These are phyloP conservation scores for Muscicapa striata DNA, from an alignment of 2,797 vertebrate genomes.

Conservation along the genomic window DNA sequence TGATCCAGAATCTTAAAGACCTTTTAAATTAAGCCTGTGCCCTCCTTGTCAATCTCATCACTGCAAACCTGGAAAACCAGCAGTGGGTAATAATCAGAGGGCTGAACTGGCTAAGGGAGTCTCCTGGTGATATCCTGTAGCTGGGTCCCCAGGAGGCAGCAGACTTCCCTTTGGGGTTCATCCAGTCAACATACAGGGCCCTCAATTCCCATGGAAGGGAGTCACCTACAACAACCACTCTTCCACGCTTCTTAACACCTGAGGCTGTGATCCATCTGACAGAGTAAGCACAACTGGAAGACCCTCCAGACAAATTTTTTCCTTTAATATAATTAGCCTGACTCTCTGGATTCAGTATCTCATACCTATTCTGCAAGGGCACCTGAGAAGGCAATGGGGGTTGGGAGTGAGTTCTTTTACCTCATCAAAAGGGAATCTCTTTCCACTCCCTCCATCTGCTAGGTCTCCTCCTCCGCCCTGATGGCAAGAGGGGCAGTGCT, in stretches of 20 bases:
- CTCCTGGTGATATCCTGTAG: not conserved
- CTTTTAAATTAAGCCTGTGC: not conserved
- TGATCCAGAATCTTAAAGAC: not conserved
- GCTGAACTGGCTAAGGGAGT: not conserved
- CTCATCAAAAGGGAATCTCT: not conserved
- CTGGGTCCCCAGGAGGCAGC: not conserved
- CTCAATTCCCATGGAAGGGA: not conserved
- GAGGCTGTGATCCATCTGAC: not conserved
- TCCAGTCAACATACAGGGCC: not conserved
- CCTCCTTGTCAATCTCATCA: not conserved
- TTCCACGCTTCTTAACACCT: not conserved
- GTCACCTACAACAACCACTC: not conserved
- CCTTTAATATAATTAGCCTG: not conserved
- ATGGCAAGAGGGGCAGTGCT: not conserved
- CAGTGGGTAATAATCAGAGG: not conserved
- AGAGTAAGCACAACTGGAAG: not conserved
- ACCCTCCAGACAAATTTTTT: rapidly evolving
- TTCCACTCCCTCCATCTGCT: not conserved
- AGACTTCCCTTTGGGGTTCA: not conserved
- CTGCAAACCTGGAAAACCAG: not conserved
- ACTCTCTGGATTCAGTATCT: not conserved
- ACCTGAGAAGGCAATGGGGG: not conserved
- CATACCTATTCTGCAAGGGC: not conserved
- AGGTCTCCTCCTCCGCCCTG: not conserved
- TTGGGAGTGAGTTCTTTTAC: not conserved